Evolutionary conservation across 2,888 invertebrate species (phyloP).

Genomic region (Heliconius ethilla): DNA sequence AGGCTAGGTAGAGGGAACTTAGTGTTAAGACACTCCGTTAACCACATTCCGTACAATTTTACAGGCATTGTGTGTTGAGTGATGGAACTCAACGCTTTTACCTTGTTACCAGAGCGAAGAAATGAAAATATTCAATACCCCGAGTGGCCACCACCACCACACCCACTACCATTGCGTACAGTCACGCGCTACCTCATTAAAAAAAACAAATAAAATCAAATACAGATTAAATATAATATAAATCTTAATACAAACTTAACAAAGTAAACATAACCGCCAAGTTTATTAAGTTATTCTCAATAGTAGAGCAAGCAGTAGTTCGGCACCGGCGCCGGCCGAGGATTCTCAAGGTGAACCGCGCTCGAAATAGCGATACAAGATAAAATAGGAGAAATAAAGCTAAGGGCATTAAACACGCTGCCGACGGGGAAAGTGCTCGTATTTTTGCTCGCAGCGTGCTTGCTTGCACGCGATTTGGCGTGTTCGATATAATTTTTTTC

Average conservation of each 20-base stretch:
- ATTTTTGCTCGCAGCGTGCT: conserved; percentile 34
- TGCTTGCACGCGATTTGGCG: conserved; percentile 28
- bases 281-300: conserved; percentile 21
- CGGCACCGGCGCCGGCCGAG: conserved; percentile 47
- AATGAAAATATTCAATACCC: too few relatives aligned
- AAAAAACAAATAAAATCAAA: too few relatives aligned
- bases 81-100: too few relatives aligned
- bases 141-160: too few relatives aligned
- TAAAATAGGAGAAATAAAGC: conserved; percentile 50
- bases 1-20: too few relatives aligned
- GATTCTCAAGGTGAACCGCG: conserved; percentile 68
- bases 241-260: background rate
- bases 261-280: background rate
- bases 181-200: too few relatives aligned
- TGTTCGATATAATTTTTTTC: background rate
- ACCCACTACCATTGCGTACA: too few relatives aligned
- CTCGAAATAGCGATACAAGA: conserved; percentile 63
- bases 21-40: background rate
- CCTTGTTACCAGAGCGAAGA: too few relatives aligned
- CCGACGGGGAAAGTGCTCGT: conserved; percentile 42
- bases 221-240: too few relatives aligned
- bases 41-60: too few relatives aligned
- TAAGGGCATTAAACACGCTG: conserved; percentile 38
- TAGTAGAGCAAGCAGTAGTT: conserved; percentile 33
- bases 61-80: too few relatives aligned